phyloP scores from a whole-genome alignment of 2,797 vertebrate genomes.

The Tragelaphus eurycerus region DNA sequence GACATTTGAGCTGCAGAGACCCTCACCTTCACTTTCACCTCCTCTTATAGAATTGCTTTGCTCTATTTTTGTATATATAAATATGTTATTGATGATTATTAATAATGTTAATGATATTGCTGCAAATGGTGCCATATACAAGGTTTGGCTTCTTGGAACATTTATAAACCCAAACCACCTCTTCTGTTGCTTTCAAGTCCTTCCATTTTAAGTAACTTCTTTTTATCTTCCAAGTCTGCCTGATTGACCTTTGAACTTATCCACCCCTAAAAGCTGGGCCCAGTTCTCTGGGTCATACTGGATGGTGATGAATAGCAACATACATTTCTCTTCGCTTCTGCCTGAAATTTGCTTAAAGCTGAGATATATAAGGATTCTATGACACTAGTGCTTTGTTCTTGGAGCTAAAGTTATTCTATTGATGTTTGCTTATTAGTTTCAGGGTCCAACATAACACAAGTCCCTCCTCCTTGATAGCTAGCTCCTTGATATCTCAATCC shows the following conservation, averaged over 20 bases:
- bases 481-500: slow-evolving; percentile 56
- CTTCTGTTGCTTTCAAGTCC: slow-evolving; percentile 64
- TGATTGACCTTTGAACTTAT: slow-evolving; percentile 54
- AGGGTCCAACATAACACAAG: slow-evolving; percentile 43
- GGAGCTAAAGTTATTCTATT: slow-evolving; percentile 26
- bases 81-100: slow-evolving; percentile 84
- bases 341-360: slow-evolving; percentile 53
- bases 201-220: slow-evolving; percentile 37
- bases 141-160: slow-evolving; percentile 83
- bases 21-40: slow-evolving; percentile 64
- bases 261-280: slow-evolving; percentile 30
- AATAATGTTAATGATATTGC: slow-evolving; percentile 82
- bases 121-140: slow-evolving; percentile 83
- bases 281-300: slow-evolving; percentile 43
- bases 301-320: slow-evolving; percentile 56
- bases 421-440: slow-evolving; percentile 68
- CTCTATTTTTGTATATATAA: slow-evolving; percentile 91
- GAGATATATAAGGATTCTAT: slow-evolving; percentile 29
- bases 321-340: slow-evolving; percentile 54
- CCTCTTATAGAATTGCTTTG: slow-evolving; percentile 89
- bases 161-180: slow-evolving; percentile 76
- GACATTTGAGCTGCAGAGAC: not conserved
- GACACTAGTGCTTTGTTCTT: slow-evolving; percentile 49
- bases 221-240: not conserved
- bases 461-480: slow-evolving; percentile 35